A percentile compares a stretch with the other conserved stretches of the same genome.
Evolutionary conservation across 2,113 vertebrate genomes (phyloP).

Genomic region (Varanus komodoensis): DNA sequence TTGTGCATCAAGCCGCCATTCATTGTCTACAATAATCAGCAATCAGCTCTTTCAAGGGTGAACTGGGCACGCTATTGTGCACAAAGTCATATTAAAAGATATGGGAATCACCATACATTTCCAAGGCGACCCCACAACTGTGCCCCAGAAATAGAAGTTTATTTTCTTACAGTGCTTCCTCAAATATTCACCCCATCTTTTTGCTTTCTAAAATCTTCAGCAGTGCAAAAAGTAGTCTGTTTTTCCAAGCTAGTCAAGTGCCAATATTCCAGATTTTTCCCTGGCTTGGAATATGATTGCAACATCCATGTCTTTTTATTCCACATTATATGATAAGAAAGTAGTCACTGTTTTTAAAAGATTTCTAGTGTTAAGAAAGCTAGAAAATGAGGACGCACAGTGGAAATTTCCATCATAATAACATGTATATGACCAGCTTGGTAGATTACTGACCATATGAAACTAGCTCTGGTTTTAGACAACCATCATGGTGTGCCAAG

Average conservation of each 20-base stretch:
- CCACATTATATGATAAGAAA: background rate
- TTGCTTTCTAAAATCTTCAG: background rate
- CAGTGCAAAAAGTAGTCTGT: background rate
- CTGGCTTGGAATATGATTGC: background rate
- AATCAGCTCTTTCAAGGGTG: background rate
- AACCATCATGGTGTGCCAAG: background rate
- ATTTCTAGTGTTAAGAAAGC: background rate
- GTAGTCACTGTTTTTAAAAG: background rate
- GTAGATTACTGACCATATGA: background rate
- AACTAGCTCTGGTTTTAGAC: background rate
- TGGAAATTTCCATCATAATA: background rate
- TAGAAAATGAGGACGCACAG: background rate
- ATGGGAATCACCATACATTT: background rate
- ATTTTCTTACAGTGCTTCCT: background rate
- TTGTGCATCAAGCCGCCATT: rapidly evolving
- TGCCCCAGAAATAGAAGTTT: background rate
- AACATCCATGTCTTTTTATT: background rate
- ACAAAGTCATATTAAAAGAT: background rate
- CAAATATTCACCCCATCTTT: background rate
- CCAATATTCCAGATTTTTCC: background rate
- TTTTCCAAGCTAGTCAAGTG: background rate
- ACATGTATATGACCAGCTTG: background rate
- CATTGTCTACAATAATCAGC: background rate
- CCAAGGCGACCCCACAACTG: background rate
- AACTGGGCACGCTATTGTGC: background rate